phyloP scores from a whole-genome alignment of 2,888 invertebrate genomes.

The Leptinotarsa peninsularis region DNA sequence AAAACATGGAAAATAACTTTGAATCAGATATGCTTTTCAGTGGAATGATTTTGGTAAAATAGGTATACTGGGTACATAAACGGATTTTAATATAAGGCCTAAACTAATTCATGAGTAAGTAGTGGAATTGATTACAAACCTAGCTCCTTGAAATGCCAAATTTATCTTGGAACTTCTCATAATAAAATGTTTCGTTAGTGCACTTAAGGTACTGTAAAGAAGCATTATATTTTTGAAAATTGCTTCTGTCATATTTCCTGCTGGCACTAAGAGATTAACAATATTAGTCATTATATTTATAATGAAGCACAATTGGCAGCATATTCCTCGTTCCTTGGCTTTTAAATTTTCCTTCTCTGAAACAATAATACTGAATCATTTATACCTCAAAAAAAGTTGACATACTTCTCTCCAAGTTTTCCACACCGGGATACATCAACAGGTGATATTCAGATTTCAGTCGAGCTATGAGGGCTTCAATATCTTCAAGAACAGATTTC shows the following conservation, averaged over 20 bases:
- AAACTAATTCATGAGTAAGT: no score
- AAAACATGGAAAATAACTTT: no score
- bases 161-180: constrained; percentile 66
- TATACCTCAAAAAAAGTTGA: constrained; percentile 6
- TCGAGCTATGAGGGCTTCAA: constrained; percentile 64
- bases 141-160: constrained; percentile 68
- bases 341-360: constrained; percentile 67
- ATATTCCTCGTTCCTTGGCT: constrained; percentile 70
- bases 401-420: constrained; percentile 59
- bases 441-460: constrained; percentile 63
- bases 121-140: constrained; percentile 57
- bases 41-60: no score
- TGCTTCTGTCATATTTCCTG: constrained; percentile 70
- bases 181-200: constrained; percentile 73
- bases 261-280: constrained; percentile 67
- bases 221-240: constrained; percentile 70
- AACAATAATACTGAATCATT: constrained; percentile 38
- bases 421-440: constrained; percentile 57
- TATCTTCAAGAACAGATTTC: constrained; percentile 64
- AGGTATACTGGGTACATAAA: no score
- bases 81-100: no score
- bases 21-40: no score
- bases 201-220: constrained; percentile 69
- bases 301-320: constrained; percentile 71
- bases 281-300: constrained; percentile 69